These are phyloP conservation scores for Cylloceria caligata DNA, from an alignment of 2,888 invertebrate genomes.

Conservation along the genomic window DNA sequence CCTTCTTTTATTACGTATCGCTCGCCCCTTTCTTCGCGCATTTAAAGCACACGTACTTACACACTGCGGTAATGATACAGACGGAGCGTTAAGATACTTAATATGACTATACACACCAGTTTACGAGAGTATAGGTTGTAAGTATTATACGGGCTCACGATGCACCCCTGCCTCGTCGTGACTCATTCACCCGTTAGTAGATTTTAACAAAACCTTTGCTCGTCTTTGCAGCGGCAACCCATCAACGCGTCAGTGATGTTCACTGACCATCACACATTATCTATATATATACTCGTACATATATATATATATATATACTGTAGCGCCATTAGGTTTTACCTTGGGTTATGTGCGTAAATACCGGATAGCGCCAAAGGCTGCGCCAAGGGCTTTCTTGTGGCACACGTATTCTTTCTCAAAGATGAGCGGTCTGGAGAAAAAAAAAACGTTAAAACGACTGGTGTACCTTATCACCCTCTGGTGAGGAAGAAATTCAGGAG, in stretches of 20 bases:
- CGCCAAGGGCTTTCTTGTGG: slow-evolving; percentile 30
- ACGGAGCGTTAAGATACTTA: background rate
- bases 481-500: background rate
- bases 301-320: background rate
- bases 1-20: background rate
- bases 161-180: background rate
- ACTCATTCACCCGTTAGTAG: slow-evolving; percentile 29
- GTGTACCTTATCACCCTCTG: background rate
- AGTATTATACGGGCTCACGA: background rate
- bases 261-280: slow-evolving; percentile 54
- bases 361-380: slow-evolving; percentile 73
- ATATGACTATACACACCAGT: background rate
- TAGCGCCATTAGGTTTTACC: slow-evolving; percentile 26
- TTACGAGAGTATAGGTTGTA: background rate
- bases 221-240: slow-evolving; percentile 38
- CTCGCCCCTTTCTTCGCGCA: background rate
- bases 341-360: slow-evolving; percentile 52
- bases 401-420: background rate
- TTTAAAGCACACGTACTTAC: slow-evolving; percentile 3
- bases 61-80: background rate
- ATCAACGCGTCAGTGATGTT: slow-evolving; percentile 63
- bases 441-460: background rate
- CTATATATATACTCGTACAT: too few species aligned
- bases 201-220: slow-evolving; percentile 62
- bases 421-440: background rate